Percentiles rank a stretch among this genome's conserved stretches.
These are phyloP conservation scores for Malurus splendens DNA, from an alignment of 2,797 vertebrate genomes.

Conservation along the genomic window DNA sequence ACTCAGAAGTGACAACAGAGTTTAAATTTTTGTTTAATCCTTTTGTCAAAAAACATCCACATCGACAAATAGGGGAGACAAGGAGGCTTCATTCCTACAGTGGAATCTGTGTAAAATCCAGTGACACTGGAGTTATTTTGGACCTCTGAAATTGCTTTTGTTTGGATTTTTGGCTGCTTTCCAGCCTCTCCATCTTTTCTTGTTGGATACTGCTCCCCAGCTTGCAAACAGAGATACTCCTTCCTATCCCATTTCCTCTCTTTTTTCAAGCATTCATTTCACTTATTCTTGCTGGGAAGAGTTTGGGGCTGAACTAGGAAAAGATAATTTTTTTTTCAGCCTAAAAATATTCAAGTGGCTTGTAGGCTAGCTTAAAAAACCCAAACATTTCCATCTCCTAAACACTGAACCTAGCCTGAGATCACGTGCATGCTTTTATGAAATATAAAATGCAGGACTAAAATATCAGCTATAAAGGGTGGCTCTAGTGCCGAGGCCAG, in stretches of 20 bases:
- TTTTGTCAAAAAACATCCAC: not conserved
- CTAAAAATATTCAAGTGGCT: conserved; percentile 50
- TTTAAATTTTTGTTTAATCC: not conserved
- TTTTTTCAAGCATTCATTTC: conserved; percentile 13
- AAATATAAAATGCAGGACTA: conserved; percentile 20
- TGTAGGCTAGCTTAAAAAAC: conserved; percentile 19
- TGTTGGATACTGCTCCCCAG: conserved; percentile 26
- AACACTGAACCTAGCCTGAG: conserved; percentile 42
- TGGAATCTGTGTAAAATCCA: not conserved
- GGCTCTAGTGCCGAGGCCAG: not conserved
- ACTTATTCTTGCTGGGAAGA: not conserved
- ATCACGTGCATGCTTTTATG: not conserved
- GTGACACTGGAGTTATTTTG: not conserved
- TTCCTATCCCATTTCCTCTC: not conserved
- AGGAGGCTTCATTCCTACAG: not conserved
- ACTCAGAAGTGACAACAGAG: not conserved
- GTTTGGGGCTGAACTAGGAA: not conserved
- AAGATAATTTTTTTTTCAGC: conserved; percentile 13
- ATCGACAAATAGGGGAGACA: not conserved
- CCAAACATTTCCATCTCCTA: conserved; percentile 35
- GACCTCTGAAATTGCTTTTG: not conserved
- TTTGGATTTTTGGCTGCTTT: not conserved
- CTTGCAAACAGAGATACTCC: not conserved
- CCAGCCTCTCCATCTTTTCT: conserved; percentile 23
- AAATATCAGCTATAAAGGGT: conserved; percentile 10